Evolutionary conservation across 2,113 vertebrate genomes (phyloP), one percentile per base, ranked within the genome.

Genomic region (Lepidothrix coronata): DNA sequence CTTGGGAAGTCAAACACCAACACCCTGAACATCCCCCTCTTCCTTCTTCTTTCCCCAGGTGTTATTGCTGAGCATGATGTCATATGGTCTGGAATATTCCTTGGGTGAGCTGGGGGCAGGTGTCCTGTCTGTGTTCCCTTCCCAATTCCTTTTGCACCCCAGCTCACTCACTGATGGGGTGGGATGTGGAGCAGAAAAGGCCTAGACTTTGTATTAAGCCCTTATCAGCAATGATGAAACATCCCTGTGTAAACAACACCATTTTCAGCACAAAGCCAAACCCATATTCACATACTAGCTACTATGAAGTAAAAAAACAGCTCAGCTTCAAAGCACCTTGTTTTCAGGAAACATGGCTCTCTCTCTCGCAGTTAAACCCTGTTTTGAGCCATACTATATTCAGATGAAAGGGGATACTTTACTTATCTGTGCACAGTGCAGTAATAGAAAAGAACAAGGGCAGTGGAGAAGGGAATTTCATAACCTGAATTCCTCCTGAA

Each of bases 401-500:
- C n/a, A 95, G 31, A 89, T 62, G 27, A 37, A 24, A 84, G 72
- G 90, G 43, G 30, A 82, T 33, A 52, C 17, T 66, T 94, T 46
- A 30, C 39, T 73, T 89, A 76, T 89, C 85, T 94, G 65, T 85
- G 37, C 66, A 51, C 44, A 43, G 31, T 41, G 28, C 14, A 91
- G 65, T 57, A 93, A 85, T 6, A 75, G n/a, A 75, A 95, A 91
- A 81, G 68, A 25, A 96, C 58, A 94, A 89, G 11, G 51, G 21
- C 21, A 46, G 27, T 16, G 57, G 55, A 73, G 39, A 90, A 80
- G 10, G 24, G 25, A 94, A 51, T 57, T 79, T 33, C 23, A 33
- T 51, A 79, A 48, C 18, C 8, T 67, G 30, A 88, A 75, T 65
- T 61, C 30, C 18, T 57, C 30, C 37, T 73, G 41, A 86, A 76